Evolutionary conservation across 2,113 vertebrate species (phyloP), one percentile per base, ranked within the genome.

Genomic region (Poeciliopsis occidentalis): DNA sequence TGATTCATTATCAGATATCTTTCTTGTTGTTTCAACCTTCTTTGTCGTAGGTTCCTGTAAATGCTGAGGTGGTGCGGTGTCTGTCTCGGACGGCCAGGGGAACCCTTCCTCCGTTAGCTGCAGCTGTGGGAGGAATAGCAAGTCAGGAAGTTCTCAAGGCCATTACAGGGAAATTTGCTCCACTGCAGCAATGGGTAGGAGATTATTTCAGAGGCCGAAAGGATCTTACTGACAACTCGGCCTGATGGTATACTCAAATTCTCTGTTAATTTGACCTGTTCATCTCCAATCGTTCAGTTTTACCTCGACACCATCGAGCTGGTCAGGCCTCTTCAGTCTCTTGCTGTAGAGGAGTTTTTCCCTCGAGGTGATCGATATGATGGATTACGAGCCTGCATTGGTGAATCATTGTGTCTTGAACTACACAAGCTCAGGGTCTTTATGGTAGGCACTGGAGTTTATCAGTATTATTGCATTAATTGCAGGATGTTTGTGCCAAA

Each of bases 111-210:
- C 96, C 98, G 3, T 91, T 99, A 75, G 95, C 96, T n/a, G 98
- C 98, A 34, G 93, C 96, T 69, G 93, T 96, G 10, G 98, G 98
- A 72, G 98, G 98, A 67, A 84, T 98, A 78, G 96, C 96, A 62
- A 98, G 97, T 85, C 98, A 99, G 89, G 98, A 99, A 94, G 96
- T 95, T 71, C 92, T 99, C 72, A 99, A 99, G 90, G 97, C 97
- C 80, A 95, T 99, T 31, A 99, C 98, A 2, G 98, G 97, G 83
- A 99, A 99, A 85, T 99, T 99, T 94, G 96, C 97, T 70, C 98
- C 98, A 0, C 94, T 99, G 73, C 97, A 98, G 73, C 98, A 99
- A 71, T 99, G 97, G 98, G 98, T 99, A 91, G 82, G 96, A 88
- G 60, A n/a, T 34, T 3, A 60, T 60, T 60, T 34, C 4, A 32